These are phyloP conservation scores for Epinephelus fuscoguttatus DNA, from an alignment of 2,113 vertebrate genomes.

Conservation along the genomic window DNA sequence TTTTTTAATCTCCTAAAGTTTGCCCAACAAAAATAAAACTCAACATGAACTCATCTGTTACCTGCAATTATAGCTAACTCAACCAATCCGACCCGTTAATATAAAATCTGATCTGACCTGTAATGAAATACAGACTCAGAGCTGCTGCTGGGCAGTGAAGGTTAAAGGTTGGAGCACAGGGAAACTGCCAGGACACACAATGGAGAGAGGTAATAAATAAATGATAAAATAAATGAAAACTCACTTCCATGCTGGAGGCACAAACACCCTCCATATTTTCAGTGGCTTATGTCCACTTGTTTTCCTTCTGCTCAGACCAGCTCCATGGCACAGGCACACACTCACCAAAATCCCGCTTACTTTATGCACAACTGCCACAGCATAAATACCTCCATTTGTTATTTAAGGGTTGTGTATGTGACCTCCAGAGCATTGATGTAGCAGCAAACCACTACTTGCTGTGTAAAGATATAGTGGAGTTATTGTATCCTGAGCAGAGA, in stretches of 20 bases:
- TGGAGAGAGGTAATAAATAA: not conserved
- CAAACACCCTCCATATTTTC: not conserved
- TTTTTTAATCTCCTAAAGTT: too few relatives aligned
- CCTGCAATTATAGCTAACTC: slow-evolving; percentile 28
- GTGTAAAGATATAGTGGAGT: too few relatives aligned
- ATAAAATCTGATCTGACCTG: slow-evolving; percentile 14
- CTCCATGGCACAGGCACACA: not conserved
- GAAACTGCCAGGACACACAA: not conserved
- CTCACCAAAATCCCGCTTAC: not conserved
- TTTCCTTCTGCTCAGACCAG: not conserved
- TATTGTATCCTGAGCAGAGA: too few relatives aligned
- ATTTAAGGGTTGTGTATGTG: not conserved
- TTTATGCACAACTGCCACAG: not conserved
- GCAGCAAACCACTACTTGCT: too few relatives aligned
- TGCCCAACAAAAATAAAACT: too few relatives aligned
- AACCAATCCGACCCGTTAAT: not conserved
- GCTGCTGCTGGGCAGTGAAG: slow-evolving; percentile 22
- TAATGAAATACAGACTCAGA: slow-evolving; percentile 27
- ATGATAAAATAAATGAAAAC: not conserved
- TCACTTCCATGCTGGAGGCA: not conserved
- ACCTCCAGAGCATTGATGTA: too few relatives aligned
- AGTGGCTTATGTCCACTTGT: not conserved
- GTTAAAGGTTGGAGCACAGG: not conserved
- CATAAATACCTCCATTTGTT: not conserved
- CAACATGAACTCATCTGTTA: not conserved